Percentiles rank a stretch among this genome's conserved stretches.
Conservation (phyloP, 1,140 invertebrate genomes). For the Apis dorsata region DNA sequence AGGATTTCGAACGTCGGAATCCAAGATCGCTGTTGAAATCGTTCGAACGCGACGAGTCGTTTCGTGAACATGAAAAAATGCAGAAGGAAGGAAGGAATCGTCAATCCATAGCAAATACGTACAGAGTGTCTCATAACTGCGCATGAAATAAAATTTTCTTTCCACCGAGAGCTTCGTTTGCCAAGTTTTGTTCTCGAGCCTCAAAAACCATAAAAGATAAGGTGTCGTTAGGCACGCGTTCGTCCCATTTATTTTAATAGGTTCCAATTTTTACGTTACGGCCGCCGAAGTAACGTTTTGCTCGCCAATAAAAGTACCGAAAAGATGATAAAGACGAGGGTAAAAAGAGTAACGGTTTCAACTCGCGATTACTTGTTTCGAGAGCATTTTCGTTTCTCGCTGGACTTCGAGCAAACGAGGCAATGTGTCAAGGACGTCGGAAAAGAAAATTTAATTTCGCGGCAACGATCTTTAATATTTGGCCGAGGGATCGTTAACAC, state of each 20-base stretch:
- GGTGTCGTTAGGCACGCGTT: slow-evolving; percentile 12
- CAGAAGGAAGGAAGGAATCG: slow-evolving; percentile 26
- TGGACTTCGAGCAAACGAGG: neutral
- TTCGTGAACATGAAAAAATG: slow-evolving; percentile 39
- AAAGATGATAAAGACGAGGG: neutral
- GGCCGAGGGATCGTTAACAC: slow-evolving; percentile 52
- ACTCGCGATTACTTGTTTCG: slow-evolving; percentile 6
- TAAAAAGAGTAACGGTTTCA: slow-evolving; percentile 14
- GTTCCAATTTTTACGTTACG: neutral
- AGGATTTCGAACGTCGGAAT: slow-evolving; percentile 69
- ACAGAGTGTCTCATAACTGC: too few species aligned
- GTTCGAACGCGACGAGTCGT: slow-evolving; percentile 65
- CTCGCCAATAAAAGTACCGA: neutral
- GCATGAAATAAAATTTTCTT: too few species aligned
- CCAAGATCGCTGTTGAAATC: slow-evolving; percentile 56
- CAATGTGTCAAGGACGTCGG: slow-evolving; percentile 53
- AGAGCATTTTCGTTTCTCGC: neutral
- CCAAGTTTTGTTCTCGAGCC: neutral
- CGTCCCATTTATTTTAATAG: neutral
- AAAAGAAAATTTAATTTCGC: slow-evolving; percentile 39
- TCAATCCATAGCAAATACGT: neutral
- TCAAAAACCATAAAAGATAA: neutral
- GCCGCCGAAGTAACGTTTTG: slow-evolving; percentile 3
- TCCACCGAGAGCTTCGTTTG: too few species aligned
- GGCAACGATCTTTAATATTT: slow-evolving; percentile 47